Evolutionary conservation across 2,113 vertebrate species (phyloP).

Genomic region (Lophotis ruficrista): DNA sequence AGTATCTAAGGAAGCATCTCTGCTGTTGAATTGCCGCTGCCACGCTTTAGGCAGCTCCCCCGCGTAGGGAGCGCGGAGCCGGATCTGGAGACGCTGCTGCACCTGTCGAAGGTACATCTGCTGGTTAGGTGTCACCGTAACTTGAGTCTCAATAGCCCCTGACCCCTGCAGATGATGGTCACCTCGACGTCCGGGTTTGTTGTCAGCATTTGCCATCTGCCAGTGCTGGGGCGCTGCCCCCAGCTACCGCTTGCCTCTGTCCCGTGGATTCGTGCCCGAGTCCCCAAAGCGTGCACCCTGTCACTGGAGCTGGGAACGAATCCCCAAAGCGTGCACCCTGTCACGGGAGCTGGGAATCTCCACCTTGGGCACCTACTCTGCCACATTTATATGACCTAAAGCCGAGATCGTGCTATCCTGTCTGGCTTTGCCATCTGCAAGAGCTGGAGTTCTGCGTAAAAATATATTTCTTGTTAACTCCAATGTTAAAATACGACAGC

Average conservation of each 20-base stretch:
- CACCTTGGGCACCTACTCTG: neutral
- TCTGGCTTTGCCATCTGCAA: neutral
- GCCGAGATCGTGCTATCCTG: neutral
- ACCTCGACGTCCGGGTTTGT: neutral
- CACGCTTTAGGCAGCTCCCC: neutral
- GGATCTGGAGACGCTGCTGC: neutral
- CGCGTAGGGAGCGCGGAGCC: neutral
- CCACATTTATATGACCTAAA: neutral
- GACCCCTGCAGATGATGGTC: neutral
- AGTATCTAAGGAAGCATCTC: neutral
- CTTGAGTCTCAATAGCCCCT: neutral
- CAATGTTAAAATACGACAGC: neutral
- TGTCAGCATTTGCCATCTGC: neutral
- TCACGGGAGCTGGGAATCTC: neutral
- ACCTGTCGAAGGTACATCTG: neutral
- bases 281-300: neutral
- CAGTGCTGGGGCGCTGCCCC: neutral
- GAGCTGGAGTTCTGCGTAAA: neutral
- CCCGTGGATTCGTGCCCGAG: no score
- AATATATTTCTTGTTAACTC: neutral
- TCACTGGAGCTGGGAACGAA: neutral
- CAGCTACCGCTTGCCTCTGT: neutral
- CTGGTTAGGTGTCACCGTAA: accelerated
- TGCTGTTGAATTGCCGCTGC: neutral
- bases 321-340: neutral